Evolutionary conservation across 2,113 vertebrate genomes (phyloP).

Genomic region (Clinocottus analis): DNA sequence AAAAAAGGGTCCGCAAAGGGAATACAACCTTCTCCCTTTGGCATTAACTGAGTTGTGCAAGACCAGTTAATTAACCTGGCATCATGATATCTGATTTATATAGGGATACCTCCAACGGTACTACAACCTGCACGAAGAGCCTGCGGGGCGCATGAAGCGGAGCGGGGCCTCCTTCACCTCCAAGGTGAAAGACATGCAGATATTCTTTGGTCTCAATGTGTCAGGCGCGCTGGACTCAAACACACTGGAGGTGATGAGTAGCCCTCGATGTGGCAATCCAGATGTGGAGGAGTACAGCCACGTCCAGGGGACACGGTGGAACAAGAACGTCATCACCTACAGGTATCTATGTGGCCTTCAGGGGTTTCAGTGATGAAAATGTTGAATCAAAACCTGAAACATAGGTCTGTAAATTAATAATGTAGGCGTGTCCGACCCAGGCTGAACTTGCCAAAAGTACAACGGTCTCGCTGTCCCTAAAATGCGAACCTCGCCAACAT

Average conservation of each 20-base stretch:
- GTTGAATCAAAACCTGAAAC: not conserved
- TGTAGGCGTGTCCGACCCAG: not conserved
- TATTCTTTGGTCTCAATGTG: slow-evolving; percentile 81
- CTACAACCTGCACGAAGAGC: slow-evolving; percentile 74
- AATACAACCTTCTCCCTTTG: not conserved
- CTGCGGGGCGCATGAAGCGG: slow-evolving; percentile 65
- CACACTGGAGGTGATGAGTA: slow-evolving; percentile 78
- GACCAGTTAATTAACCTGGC: not conserved
- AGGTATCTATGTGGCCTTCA: slow-evolving; percentile 58
- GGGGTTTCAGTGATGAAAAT: not conserved
- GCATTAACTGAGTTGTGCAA: not conserved
- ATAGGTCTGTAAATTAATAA: not conserved
- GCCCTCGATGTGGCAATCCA: slow-evolving; percentile 81
- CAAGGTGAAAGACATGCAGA: slow-evolving; percentile 84
- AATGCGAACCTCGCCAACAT: not conserved
- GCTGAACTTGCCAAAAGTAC: slow-evolving; percentile 28
- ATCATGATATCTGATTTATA: slow-evolving; percentile 1
- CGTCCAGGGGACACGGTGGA: slow-evolving; percentile 72
- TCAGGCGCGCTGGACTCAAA: slow-evolving; percentile 76
- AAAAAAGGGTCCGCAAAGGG: not conserved
- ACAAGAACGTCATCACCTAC: slow-evolving; percentile 81
- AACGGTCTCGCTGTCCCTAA: slow-evolving; percentile 5
- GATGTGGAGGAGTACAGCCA: slow-evolving; percentile 80
- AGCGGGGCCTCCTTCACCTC: slow-evolving; percentile 72
- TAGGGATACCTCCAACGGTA: slow-evolving; percentile 82